phyloP scores from a whole-genome alignment of 2,888 invertebrate genomes.

The Tyria jacobaeae region DNA sequence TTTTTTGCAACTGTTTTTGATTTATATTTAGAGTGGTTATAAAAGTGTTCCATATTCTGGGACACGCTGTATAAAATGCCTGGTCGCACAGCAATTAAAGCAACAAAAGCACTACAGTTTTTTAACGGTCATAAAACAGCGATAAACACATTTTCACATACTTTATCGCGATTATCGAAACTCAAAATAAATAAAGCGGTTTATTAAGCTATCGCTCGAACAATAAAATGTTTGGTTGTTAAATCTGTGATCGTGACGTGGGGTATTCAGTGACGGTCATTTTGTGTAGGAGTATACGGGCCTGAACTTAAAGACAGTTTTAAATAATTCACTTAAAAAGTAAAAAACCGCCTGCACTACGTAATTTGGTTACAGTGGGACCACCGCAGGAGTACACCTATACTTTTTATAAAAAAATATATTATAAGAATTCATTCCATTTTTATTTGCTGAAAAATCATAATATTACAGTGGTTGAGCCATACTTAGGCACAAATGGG shows the following conservation, averaged over 20 bases:
- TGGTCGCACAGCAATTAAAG: constrained; percentile 5
- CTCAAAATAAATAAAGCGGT: constrained; percentile 36
- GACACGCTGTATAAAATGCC: background rate
- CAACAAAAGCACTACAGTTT: constrained; percentile 10
- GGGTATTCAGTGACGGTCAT: constrained; percentile 29
- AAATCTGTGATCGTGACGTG: constrained; percentile 31
- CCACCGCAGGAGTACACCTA: too few species aligned
- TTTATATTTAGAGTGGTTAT: too few species aligned
- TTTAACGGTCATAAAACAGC: constrained; percentile 18
- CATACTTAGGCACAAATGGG: too few species aligned
- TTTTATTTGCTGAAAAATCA: too few species aligned
- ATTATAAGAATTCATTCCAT: too few species aligned
- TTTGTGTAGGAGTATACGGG: constrained; percentile 32
- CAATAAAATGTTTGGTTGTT: constrained; percentile 28
- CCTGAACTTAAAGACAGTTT: constrained; percentile 7
- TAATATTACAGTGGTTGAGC: too few species aligned
- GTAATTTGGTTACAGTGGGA: too few species aligned
- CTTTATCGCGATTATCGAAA: constrained; percentile 22
- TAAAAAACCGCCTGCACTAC: too few species aligned
- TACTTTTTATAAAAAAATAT: too few species aligned
- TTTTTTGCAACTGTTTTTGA: too few species aligned
- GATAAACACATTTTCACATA: constrained; percentile 20
- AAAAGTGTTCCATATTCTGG: too few species aligned
- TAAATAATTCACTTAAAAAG: too few species aligned
- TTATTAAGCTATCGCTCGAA: constrained; percentile 30